Base-by-base conservation (phyloP, 2,888 invertebrate species). In the Nephrotoma guestfalica region DNA sequence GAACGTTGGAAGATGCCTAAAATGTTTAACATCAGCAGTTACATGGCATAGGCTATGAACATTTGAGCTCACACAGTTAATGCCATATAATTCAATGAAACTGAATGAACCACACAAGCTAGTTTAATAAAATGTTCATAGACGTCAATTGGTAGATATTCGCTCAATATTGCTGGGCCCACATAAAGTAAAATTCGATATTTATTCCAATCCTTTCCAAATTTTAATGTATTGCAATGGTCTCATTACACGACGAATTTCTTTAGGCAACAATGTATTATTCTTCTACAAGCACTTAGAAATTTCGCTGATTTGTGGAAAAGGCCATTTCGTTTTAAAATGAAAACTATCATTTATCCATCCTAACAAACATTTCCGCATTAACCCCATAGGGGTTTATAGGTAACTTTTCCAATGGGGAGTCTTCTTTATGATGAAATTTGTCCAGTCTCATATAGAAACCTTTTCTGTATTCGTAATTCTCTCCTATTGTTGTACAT, bases 131-230 rank as follows among this genome's bases (percentile, higher is more conserved):
- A 87, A 47, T 86, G 86, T n/a, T n/a, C n/a, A n/a, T n/a, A n/a
- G n/a, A n/a, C n/a, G n/a, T n/a, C n/a, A n/a, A n/a, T 15, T 41
- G 40, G 6, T 57, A 87, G 83, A 83, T 47, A 83, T 7, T 83
- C 42, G 47, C 84, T 47, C 0, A 87, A 41, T 40, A 84, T 83
- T 41, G 84, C 86, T 15, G 85, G 71, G 9, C 84, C 86, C n/a
- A 86, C 15, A 83, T 87, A 87, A 4, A 87, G 18, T 51, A 87
- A 51, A 41, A 87, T 51, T 1, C 86, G 30, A 84, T n/a, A n/a
- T n/a, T n/a, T 18, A 87, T 84, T 87, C 87, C 9, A 47, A 2
- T 40, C 51, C 87, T 87, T 87, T 87, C 87, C 87, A 87, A 45
- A 83, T 13, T 41, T 57, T 86, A 9, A 87, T 40, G 13, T 11